These are phyloP conservation scores for Crotophaga sulcirostris DNA, from an alignment of 2,113 vertebrate species.

Conservation along the genomic window DNA sequence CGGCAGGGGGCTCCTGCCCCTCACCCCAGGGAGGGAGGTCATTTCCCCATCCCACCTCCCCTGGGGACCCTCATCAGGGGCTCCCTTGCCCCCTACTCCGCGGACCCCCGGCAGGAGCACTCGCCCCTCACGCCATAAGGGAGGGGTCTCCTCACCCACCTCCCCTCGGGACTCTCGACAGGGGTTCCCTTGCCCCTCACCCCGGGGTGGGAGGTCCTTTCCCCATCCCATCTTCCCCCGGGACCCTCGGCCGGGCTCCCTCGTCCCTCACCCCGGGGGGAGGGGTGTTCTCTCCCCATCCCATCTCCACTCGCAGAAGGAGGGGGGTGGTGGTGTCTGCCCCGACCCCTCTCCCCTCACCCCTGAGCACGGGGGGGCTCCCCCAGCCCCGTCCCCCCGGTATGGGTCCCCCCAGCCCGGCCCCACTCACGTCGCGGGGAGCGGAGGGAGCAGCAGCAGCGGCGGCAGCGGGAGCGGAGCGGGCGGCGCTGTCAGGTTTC, in stretches of 20 bases:
- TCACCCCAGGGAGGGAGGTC: too few relatives aligned
- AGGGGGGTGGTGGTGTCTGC: not conserved
- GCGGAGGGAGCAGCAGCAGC: not conserved
- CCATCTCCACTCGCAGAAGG: not conserved
- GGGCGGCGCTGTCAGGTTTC: conserved; percentile 28
- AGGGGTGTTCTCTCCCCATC: too few relatives aligned
- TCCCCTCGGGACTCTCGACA: too few relatives aligned
- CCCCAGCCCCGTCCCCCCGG: not conserved
- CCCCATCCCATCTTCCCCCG: not conserved
- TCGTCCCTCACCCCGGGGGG: too few relatives aligned
- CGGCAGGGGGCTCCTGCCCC: not conserved
- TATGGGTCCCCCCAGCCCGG: not conserved
- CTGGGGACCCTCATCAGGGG: too few relatives aligned
- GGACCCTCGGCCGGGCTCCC: too few relatives aligned
- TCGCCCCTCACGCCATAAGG: too few relatives aligned
- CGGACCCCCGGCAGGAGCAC: too few relatives aligned
- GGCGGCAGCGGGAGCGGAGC: not conserved
- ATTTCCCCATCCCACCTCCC: too few relatives aligned
- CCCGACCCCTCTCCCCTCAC: not conserved
- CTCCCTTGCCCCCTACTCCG: too few relatives aligned
- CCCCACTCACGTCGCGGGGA: conserved; percentile 35
- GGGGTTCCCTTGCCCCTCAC: too few relatives aligned
- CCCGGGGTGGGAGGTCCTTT: rapidly evolving
- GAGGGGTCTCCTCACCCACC: too few relatives aligned
- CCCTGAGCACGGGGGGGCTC: not conserved